phyloP scores from a whole-genome alignment of 1,140 invertebrate species.

The Dinothrombium tinctorium region DNA sequence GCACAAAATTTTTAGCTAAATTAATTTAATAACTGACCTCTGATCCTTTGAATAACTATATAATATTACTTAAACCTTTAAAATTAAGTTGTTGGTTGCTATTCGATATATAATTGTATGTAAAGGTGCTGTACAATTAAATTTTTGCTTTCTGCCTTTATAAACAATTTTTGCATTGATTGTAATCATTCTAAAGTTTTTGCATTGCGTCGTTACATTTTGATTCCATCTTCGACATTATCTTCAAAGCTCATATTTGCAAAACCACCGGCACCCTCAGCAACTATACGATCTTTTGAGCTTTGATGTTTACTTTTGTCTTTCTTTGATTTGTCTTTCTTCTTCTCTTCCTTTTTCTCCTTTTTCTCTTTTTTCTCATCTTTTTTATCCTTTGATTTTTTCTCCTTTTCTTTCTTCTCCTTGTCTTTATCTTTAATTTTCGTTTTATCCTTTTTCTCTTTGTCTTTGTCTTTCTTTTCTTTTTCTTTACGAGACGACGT shows the following conservation, averaged over 20 bases:
- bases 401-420: constrained; percentile 3
- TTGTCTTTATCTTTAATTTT: neutral
- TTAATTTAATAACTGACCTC: too few species aligned
- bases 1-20: too few species aligned
- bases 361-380: constrained; percentile 7
- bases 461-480: constrained; percentile 6
- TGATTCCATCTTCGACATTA: constrained; percentile 12
- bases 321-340: constrained; percentile 6
- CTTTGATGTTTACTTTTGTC: constrained; percentile 5
- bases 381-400: constrained; percentile 6
- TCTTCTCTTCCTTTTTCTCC: constrained; percentile 5
- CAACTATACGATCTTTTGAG: constrained; percentile 2
- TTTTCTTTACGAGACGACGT: constrained; percentile 1
- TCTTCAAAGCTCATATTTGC: constrained; percentile 16
- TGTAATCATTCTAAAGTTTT: too few species aligned
- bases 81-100: too few species aligned
- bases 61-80: too few species aligned
- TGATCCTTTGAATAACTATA: too few species aligned
- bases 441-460: constrained; percentile 2
- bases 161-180: too few species aligned
- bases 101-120: too few species aligned
- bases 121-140: too few species aligned
- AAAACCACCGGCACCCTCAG: constrained; percentile 7
- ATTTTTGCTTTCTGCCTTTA: too few species aligned
- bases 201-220: too few species aligned